These are phyloP conservation scores for Loripinus fragilis DNA, from an alignment of 2,888 invertebrate genomes.

Conservation along the genomic window DNA sequence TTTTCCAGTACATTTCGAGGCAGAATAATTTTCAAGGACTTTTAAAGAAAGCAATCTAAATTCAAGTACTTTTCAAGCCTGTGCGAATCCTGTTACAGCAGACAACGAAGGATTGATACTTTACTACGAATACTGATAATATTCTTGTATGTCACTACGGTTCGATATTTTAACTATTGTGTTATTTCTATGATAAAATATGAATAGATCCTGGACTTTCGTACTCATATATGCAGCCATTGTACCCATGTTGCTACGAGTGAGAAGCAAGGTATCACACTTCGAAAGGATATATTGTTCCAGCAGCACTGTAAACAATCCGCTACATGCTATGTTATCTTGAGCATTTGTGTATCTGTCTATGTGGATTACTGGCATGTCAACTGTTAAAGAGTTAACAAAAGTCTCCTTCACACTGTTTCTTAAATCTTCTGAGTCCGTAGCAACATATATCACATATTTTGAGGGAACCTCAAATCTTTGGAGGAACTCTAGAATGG, in stretches of 20 bases:
- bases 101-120: no score
- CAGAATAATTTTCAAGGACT: no score
- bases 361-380: slow-evolving; percentile 34
- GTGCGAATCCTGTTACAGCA: no score
- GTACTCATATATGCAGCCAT: slow-evolving; percentile 41
- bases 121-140: slow-evolving; percentile 22
- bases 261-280: slow-evolving; percentile 42
- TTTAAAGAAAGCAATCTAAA: no score
- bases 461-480: slow-evolving; percentile 7
- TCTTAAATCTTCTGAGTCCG: slow-evolving; percentile 36
- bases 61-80: no score
- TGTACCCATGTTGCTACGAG: slow-evolving; percentile 43
- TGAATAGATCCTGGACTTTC: slow-evolving; percentile 16
- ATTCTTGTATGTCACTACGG: slow-evolving; percentile 23
- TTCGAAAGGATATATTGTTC: slow-evolving; percentile 37
- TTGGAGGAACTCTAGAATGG: slow-evolving; percentile 23
- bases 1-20: no score
- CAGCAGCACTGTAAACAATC: slow-evolving; percentile 29
- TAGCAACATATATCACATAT: slow-evolving; percentile 38
- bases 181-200: slow-evolving; percentile 12
- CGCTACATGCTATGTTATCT: slow-evolving; percentile 19
- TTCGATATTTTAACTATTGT: slow-evolving; percentile 6
- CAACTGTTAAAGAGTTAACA: not conserved
- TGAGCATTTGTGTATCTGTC: slow-evolving; percentile 9
- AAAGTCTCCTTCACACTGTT: not conserved